Percentiles rank a stretch among this genome's conserved stretches.
Conservation (phyloP, 2,113 vertebrate genomes). For the Corythornis cristatus region DNA sequence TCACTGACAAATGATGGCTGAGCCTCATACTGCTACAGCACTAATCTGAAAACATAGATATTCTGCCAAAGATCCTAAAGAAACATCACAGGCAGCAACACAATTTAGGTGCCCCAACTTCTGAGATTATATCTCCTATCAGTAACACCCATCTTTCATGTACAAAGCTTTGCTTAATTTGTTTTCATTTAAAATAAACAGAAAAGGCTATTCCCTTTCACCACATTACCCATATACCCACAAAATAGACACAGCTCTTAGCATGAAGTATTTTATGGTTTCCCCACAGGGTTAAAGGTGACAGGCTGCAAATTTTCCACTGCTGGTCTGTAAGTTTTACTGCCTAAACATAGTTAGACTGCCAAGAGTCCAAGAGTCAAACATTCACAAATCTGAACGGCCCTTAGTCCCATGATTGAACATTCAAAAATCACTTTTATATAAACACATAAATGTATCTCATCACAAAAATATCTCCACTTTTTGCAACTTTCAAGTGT, state of each 20-base stretch:
- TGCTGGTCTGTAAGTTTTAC: neutral
- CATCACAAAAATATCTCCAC: neutral
- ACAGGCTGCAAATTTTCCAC: neutral
- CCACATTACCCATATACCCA: neutral
- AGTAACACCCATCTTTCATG: rapidly evolving
- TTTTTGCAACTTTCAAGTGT: neutral
- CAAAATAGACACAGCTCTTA: neutral
- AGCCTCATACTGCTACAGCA: neutral
- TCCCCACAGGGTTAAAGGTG: neutral
- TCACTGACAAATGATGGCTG: neutral
- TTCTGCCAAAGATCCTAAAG: neutral
- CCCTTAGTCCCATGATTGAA: neutral
- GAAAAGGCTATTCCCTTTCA: neutral
- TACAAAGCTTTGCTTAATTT: neutral
- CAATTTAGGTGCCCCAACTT: neutral
- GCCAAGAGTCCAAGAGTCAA: neutral
- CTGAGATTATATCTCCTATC: neutral
- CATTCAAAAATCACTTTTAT: neutral
- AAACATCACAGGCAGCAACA: neutral
- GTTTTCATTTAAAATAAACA: neutral
- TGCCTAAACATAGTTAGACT: neutral
- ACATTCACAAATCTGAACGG: neutral
- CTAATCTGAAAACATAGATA: neutral
- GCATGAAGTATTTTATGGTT: neutral
- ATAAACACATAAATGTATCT: neutral